Conservation (phyloP, 1,140 invertebrate species). For the Bombus sylvicola region DNA sequence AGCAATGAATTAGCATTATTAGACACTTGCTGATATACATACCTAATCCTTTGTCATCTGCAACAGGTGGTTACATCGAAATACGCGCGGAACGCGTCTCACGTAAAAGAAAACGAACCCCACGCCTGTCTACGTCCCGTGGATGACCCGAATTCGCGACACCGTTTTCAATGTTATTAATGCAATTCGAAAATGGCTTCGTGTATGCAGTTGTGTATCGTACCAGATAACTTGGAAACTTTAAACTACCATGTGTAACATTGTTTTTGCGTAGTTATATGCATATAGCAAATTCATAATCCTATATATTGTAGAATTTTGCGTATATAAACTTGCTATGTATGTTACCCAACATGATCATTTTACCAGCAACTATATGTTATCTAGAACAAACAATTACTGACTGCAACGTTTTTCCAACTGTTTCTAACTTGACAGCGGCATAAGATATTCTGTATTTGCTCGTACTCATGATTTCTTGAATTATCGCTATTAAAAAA, state of each 20-base stretch:
- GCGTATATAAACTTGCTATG: neutral
- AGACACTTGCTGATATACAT: constrained; percentile 67
- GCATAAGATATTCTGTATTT: neutral
- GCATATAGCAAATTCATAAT: neutral
- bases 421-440: too few relatives aligned
- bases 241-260: neutral
- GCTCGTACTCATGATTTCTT: neutral
- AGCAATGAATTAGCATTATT: constrained; percentile 67
- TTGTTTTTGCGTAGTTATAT: neutral
- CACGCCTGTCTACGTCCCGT: too few relatives aligned
- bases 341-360: neutral
- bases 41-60: constrained; percentile 66
- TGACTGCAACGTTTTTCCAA: neutral
- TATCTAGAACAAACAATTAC: neutral
- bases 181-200: neutral
- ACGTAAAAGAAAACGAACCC: constrained; percentile 55
- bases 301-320: neutral
- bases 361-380: neutral
- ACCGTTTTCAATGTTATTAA: neutral
- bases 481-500: neutral
- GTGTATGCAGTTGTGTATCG: too few relatives aligned
- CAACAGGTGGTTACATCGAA: constrained; percentile 71
- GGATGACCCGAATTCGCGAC: neutral
- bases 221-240: neutral
- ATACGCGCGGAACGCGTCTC: constrained; percentile 42